Evolutionary conservation across 2,797 vertebrate species (phyloP).

Genomic region (Enteromius fasciolatus): DNA sequence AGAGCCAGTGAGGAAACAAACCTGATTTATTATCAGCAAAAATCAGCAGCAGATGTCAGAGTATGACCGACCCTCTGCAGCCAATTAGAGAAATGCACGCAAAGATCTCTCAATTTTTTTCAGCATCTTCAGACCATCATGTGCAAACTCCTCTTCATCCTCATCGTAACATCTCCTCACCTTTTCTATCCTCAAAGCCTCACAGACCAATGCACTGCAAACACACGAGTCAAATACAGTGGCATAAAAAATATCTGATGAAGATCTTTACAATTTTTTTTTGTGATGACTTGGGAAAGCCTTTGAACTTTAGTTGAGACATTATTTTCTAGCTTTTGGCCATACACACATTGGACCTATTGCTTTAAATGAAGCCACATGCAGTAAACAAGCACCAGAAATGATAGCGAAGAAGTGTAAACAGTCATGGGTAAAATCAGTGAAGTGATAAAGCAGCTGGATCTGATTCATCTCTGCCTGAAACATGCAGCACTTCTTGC

Average conservation of each 20-base stretch:
- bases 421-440: slow-evolving; percentile 24
- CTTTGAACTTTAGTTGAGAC: not conserved
- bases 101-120: slow-evolving; percentile 60
- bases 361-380: slow-evolving; percentile 25
- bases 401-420: slow-evolving; percentile 16
- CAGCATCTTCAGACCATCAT: not conserved
- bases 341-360: not conserved
- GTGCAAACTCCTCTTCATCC: not conserved
- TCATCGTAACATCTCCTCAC: not conserved
- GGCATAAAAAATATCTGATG: not conserved
- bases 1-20: slow-evolving; percentile 76
- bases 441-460: slow-evolving; percentile 18
- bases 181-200: not conserved
- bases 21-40: slow-evolving; percentile 89
- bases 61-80: slow-evolving; percentile 78
- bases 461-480: slow-evolving; percentile 5
- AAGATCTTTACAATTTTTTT: not conserved
- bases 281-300: not conserved
- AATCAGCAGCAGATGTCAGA: slow-evolving; percentile 88
- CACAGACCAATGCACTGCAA: not conserved
- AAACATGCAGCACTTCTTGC: not conserved
- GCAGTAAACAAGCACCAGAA: slow-evolving; percentile 15
- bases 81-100: slow-evolving; percentile 84
- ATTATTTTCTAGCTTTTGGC: not conserved
- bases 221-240: not conserved